Evolutionary conservation across 2,888 invertebrate species (phyloP).

Genomic region (Drosophila affinis): DNA sequence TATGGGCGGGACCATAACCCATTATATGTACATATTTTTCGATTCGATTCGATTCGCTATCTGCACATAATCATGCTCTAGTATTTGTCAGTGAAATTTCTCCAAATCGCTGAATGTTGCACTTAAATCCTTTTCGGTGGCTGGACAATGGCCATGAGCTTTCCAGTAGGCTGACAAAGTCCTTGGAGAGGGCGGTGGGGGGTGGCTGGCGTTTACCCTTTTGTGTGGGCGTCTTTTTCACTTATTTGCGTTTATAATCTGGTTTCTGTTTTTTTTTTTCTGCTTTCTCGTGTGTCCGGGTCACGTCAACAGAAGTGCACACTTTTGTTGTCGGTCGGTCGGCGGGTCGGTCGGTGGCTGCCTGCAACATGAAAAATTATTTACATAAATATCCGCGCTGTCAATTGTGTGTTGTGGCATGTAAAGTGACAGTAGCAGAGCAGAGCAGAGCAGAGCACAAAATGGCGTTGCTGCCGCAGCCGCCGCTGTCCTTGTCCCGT

Average conservation of each 20-base stretch:
- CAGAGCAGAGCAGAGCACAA: slow-evolving; percentile 44
- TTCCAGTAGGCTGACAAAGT: slow-evolving; percentile 22
- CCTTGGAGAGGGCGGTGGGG: slow-evolving; percentile 12
- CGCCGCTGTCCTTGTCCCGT: slow-evolving; percentile 34
- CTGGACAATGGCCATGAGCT: slow-evolving; percentile 40
- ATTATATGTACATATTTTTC: slow-evolving; percentile 4
- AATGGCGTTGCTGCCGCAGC: slow-evolving; percentile 58
- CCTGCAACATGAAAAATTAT: slow-evolving; percentile 72
- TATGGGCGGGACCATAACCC: slow-evolving; percentile 31
- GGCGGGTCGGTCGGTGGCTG: slow-evolving; percentile 22
- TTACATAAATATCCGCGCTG: slow-evolving; percentile 76
- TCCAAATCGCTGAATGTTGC: slow-evolving; percentile 24
- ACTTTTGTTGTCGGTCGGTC: slow-evolving; percentile 51
- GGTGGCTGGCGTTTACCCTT: slow-evolving; percentile 44
- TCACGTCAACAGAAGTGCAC: slow-evolving; percentile 75
- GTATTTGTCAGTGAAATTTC: slow-evolving; percentile 13
- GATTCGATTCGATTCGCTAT: not conserved
- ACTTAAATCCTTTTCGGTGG: slow-evolving; percentile 44
- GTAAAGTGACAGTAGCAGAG: slow-evolving; percentile 76
- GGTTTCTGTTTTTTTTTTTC: not conserved
- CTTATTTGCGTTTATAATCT: slow-evolving; percentile 49
- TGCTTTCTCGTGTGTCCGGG: slow-evolving; percentile 38
- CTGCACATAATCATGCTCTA: slow-evolving; percentile 5
- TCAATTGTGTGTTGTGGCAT: slow-evolving; percentile 78
- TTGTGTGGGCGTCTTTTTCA: slow-evolving; percentile 39